Evolutionary conservation across 2,888 invertebrate genomes (phyloP), one percentile per base, ranked within the genome.

Genomic region (Mesorhabditis sp.): DNA sequence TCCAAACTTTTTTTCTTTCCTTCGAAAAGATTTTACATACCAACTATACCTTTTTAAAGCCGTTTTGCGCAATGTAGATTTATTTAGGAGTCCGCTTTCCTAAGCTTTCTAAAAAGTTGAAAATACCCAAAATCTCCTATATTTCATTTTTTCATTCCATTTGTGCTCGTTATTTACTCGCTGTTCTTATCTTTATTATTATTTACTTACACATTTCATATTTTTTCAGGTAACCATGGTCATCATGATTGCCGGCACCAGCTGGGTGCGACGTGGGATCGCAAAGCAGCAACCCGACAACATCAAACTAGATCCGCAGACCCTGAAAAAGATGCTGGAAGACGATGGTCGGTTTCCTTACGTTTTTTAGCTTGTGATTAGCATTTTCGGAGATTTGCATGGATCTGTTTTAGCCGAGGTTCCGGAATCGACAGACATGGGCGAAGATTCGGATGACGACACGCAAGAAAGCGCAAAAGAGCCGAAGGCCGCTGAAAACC

Each of bases 251-350:
- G 74, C 80, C 42, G 81, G 79, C 70, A 69, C 81, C 43, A 76
- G 74, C 4, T 83, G 83, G 82, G 76, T 83, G 64, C 72, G 70
- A 65, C 69, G 81, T 15, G 83, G 83, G 45, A 77, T 82, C 7
- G 80, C 83, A 1, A 81, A 81, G 68, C 71, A 73, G 43, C 70
- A 74, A n/a, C 83, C 83, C 4, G 78, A 81, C 62, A 83, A 83
- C 71, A 70, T 83, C 45, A 76, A 82, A 58, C 64, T 83, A 64
- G 78, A 77, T 44, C 69, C 74, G 45, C 74, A 74, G 44, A 74
- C 79, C 62, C 67, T 83, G 7, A 76, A 76, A 42, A 70, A 83
- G n/a, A 74, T 83, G 4, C 76, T 83, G 64, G 73, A 83, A 71
- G 82, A 80, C 79, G 6, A 7, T 65, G n/a, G 5, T 50, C 43